Conservation (phyloP, 2,113 vertebrate species). For the Dinomys branickii region DNA sequence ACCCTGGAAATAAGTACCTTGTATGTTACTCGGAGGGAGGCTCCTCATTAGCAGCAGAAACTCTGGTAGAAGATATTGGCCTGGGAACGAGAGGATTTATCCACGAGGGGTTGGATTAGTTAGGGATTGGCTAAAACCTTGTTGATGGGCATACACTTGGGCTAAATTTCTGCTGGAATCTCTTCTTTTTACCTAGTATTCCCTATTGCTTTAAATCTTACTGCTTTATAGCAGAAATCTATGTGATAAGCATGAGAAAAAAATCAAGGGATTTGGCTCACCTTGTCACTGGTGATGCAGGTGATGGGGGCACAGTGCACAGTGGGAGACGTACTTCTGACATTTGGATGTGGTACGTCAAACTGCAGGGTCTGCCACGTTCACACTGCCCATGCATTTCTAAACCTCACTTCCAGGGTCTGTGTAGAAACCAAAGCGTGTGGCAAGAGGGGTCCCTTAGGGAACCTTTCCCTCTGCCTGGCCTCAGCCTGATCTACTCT, state of each 20-base stretch:
- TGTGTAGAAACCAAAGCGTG: background rate
- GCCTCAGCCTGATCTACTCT: background rate
- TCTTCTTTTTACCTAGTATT: background rate
- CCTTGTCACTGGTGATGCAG: background rate
- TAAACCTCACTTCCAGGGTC: background rate
- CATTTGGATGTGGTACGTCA: background rate
- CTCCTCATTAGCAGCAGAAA: background rate
- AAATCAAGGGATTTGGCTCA: background rate
- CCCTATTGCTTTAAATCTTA: background rate
- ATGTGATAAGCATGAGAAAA: background rate
- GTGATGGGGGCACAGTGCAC: background rate
- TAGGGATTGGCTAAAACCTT: background rate
- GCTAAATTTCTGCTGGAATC: background rate
- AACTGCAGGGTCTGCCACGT: background rate
- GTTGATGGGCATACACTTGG: background rate
- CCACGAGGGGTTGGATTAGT: background rate
- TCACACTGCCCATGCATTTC: background rate
- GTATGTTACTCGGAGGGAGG: background rate
- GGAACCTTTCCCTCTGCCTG: background rate
- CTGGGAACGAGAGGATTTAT: background rate
- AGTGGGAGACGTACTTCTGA: background rate
- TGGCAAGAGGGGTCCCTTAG: background rate
- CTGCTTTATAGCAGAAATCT: background rate
- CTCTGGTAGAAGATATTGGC: background rate
- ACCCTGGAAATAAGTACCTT: background rate